Percentiles rank a stretch among this genome's conserved stretches.
phyloP scores from a whole-genome alignment of 2,113 vertebrate genomes.

The Telmatochromis bifrenatus region DNA sequence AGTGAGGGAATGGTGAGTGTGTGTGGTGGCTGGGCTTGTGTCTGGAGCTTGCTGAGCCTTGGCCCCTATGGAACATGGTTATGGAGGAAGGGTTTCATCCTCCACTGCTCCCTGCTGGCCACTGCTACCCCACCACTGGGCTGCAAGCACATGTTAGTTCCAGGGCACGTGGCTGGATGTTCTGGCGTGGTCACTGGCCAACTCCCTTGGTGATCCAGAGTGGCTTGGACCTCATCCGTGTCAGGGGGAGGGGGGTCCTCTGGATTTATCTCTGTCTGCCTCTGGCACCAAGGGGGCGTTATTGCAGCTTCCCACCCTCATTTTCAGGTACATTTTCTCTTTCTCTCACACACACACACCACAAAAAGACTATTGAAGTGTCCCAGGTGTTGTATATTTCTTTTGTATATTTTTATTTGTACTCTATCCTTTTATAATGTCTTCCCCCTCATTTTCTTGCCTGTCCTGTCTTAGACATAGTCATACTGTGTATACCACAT shows the following conservation, averaged over 20 bases:
- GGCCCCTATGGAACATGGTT: not conserved
- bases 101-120: not conserved
- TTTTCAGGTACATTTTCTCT: not conserved
- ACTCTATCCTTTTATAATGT: not conserved
- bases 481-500: not conserved
- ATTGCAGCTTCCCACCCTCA: not conserved
- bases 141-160: not conserved
- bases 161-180: not conserved
- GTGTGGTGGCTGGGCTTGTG: not conserved
- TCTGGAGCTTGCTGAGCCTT: not conserved
- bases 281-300: rapidly evolving
- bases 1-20: not conserved
- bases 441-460: not conserved
- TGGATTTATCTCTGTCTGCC: not conserved
- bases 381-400: not conserved
- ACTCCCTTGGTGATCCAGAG: not conserved
- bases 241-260: not conserved
- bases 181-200: not conserved
- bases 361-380: not conserved
- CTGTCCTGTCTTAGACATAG: not conserved
- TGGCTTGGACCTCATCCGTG: not conserved
- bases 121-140: not conserved
- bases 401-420: not conserved
- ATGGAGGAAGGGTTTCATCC: not conserved
- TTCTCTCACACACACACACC: rapidly evolving